Base-by-base conservation (phyloP, 1,140 invertebrate genomes). In the Bemisia tabaci region DNA sequence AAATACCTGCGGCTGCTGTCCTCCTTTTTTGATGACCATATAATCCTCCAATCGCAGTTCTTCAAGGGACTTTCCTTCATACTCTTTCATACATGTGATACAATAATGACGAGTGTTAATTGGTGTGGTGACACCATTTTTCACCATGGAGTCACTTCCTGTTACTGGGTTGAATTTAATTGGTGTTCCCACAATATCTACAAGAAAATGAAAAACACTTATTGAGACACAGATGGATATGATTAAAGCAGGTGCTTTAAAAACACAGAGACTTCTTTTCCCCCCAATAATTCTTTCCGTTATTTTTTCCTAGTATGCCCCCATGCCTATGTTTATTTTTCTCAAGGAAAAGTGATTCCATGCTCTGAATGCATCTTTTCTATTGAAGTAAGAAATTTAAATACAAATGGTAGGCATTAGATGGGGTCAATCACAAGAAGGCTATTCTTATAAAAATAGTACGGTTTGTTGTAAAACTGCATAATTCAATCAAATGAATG, bases 61-160 rank as follows among this genome's bases (percentile, higher is more conserved):
- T 78, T 97, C 95, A 25, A 98, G 77, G 0, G 92, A 95, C 80
- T 98, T 98, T 24, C 74, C 79, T 74, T 98, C 94, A 79, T 98
- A 98, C 74, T 98, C 94, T 80, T 97, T 96, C 95, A 97, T 98
- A 68, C 90, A 92, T 2, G 92, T 95, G 59, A 98, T 98, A 75
- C 94, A 97, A 75, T 96, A 91, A 77, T 97, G 93, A 71, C 90
- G 85, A 1, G 93, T 97, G 67, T 84, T 90, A 69, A 98, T 94
- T 66, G 81, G 93, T 70, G 85, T 85, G 1, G 87, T 84, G 12
- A 84, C 82, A 1, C 91, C 91, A 77, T 87, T 87, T 77, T 97
- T 97, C 64, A 92, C 83, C 80, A 97, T 90, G 0, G 93, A 91
- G 75, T 97, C 95, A 0, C 86, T 91, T 22, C 94, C 94, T 62